Evolutionary conservation across 1,140 invertebrate species (phyloP), one percentile per base, ranked within the genome.

Genomic region (Drosophila suzukii): DNA sequence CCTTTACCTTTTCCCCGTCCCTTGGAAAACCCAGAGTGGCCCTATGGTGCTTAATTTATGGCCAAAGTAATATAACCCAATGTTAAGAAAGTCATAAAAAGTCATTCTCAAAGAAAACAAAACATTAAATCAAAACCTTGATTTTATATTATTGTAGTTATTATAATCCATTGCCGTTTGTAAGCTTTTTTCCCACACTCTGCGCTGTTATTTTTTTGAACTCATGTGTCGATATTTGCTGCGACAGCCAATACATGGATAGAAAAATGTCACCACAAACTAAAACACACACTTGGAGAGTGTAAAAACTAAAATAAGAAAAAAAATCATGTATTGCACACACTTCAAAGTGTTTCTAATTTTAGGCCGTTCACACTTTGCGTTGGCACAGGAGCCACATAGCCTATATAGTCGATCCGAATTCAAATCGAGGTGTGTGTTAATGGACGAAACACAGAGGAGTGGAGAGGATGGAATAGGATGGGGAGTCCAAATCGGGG

Each of bases 311-410:
- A 51, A 78, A 73, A 80, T 49, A 54, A 70, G 59, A 62, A 72
- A 61, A 36, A 68, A 68, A 54, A 20, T 36, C 44, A 24, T 68
- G 59, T 44, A 56, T 62, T 55, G 49, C 71, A 56, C 70, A 55
- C 75, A 73, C 78, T 73, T 79, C 66, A 82, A 88, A 83, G 82
- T 81, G 66, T 58, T 71, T 86, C 82, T 86, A 86, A 88, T 79
- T 86, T 79, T 86, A 86, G 75, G 44, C 67, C 36, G 53, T 78
- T 88, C 83, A 83, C 79, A 88, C 82, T 86, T 82, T 79, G 82
- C 82, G 82, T 86, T 86, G 83, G 83, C 75, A 83, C 56, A 30
- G 43, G 55, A 41, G 11, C 17, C 57, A 46, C n/a, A 41, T 36
- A 70, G 30, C 44, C 41, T 17, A 59, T 32, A 36, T 49, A 56